Base-by-base conservation (phyloP, 1,140 invertebrate species). In the Diprion similis region DNA sequence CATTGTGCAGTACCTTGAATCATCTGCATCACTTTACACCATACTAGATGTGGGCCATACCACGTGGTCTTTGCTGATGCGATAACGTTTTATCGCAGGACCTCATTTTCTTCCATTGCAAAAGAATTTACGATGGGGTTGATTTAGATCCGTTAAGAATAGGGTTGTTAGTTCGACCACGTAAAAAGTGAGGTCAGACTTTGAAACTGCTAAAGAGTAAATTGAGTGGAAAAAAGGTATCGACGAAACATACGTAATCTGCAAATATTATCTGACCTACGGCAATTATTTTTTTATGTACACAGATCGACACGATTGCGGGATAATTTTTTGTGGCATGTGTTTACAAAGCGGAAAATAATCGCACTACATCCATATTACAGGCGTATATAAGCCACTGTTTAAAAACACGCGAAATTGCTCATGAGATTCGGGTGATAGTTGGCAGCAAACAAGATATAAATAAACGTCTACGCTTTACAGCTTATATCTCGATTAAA, bases 401-500 rank as follows among this genome's bases (percentile, higher is more conserved):
- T 1, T 37, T 37, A 37, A 37, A 37, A 37, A 37, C 24, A 37
- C 24, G 24, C 24, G 24, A 37, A 37, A 37, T 37, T 37, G 51
- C n/a, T 59, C 11, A 15, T 17, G 51, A 59, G 51, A 59, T 17
- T 13, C 51, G 51, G 24, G n/a, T 59, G 51, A 13, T 59, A 17
- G 78, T 84, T 86, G 84, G 84, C 84, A 85, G 81, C 76, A 73
- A 72, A 67, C 70, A 76, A 80, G 77, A 79, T 76, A 80, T 85
- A 85, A 85, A 85, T 86, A 84, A 84, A 79, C 76, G 24, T 37
- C 24, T 37, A 37, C 24, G 24, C 79, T 73, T 76, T 78, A 74
- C 80, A 79, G 81, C 80, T 82, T 83, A 81, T 86, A 84, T 86
- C 84, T 80, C 84, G 84, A 87, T 87, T 86, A 87, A 86, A 83